Evolutionary conservation across 2,113 vertebrate genomes (phyloP).

Genomic region (Tyto alba): DNA sequence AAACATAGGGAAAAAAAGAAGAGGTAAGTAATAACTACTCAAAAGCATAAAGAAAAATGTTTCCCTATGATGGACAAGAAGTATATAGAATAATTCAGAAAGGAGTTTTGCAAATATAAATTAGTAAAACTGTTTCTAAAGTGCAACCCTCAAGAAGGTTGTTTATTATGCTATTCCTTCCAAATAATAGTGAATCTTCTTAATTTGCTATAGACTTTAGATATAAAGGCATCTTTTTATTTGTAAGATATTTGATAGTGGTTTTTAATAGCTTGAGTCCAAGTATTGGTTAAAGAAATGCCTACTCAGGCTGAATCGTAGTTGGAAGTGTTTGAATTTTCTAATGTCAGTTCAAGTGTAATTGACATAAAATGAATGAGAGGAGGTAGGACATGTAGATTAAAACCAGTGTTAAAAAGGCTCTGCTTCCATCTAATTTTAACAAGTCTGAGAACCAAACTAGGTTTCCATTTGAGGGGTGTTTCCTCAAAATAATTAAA

Average conservation of each 20-base stretch:
- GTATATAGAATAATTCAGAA: not conserved
- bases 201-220: not conserved
- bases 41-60: not conserved
- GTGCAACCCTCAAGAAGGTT: not conserved
- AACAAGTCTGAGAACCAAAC: not conserved
- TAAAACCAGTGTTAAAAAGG: not conserved
- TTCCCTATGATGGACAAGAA: not conserved
- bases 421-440: not conserved
- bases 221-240: not conserved
- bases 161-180: not conserved
- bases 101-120: not conserved
- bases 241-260: not conserved
- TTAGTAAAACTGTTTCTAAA: not conserved
- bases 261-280: not conserved
- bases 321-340: not conserved
- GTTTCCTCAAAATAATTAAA: not conserved
- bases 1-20: not conserved
- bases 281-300: not conserved
- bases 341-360: not conserved
- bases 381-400: not conserved
- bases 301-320: not conserved
- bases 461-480: not conserved
- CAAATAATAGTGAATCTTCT: not conserved
- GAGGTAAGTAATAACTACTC: not conserved
- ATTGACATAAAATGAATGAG: not conserved